Percentiles rank a stretch among this genome's conserved stretches.
These are phyloP conservation scores for Cybosia mesomella DNA, from an alignment of 2,888 invertebrate species.

Conservation along the genomic window DNA sequence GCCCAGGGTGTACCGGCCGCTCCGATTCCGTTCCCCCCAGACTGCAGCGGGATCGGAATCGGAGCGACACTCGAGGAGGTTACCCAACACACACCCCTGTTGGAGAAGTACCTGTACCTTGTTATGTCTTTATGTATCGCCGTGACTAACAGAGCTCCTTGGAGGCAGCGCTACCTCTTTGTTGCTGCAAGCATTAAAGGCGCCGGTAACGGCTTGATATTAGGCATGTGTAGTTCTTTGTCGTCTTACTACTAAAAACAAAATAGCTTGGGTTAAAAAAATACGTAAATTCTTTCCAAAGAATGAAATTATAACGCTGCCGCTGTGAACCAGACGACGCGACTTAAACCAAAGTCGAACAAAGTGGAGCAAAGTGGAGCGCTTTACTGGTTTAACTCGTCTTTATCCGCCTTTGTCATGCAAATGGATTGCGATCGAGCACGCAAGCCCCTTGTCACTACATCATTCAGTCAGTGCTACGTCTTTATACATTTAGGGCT, in stretches of 20 bases:
- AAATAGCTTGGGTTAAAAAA: not conserved
- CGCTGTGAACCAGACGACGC: not conserved
- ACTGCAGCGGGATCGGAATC: no score
- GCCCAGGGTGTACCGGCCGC: no score
- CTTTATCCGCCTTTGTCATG: conserved; percentile 12
- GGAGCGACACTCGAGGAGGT: no score
- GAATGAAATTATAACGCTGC: not conserved
- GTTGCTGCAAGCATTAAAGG: not conserved
- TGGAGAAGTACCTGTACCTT: no score
- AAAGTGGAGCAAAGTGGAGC: not conserved
- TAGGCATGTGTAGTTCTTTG: not conserved
- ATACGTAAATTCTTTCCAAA: not conserved
- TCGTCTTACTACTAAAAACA: not conserved
- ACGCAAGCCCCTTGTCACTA: conserved; percentile 6
- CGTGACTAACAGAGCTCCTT: not conserved
- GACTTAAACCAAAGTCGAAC: not conserved
- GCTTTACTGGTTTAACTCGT: not conserved
- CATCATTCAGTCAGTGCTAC: conserved; percentile 2
- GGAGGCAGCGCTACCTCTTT: not conserved
- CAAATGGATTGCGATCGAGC: conserved; percentile 11
- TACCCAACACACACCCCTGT: no score
- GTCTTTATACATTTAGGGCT: not conserved
- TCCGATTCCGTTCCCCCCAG: no score
- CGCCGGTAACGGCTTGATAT: no score
- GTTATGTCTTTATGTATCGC: no score